phyloP scores from a whole-genome alignment of 2,797 vertebrate species.

The Protosalanx chinensis region DNA sequence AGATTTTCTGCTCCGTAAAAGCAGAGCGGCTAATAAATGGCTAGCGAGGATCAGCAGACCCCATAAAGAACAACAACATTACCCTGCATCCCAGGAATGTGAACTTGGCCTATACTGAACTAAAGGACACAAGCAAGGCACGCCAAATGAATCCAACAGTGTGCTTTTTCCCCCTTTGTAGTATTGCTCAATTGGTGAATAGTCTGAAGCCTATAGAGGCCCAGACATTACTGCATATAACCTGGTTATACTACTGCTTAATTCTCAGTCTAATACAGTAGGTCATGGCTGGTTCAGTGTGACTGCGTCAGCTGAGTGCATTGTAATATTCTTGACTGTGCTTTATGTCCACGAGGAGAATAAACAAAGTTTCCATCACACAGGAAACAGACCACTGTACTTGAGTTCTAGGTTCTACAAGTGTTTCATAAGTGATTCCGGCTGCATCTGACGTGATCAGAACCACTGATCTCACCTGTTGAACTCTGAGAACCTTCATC shows the following conservation, averaged over 20 bases:
- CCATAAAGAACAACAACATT: conserved; percentile 73
- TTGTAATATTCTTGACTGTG: neutral
- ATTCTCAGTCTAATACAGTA: neutral
- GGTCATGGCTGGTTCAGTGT: conserved; percentile 14
- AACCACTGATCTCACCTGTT: neutral
- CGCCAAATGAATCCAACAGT: conserved; percentile 42
- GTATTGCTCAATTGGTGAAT: conserved; percentile 13
- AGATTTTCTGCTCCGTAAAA: conserved; percentile 67
- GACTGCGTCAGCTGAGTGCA: conserved; percentile 16
- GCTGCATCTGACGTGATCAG: neutral
- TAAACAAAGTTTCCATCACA: no score
- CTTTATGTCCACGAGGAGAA: no score
- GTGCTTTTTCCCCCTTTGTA: conserved; percentile 31
- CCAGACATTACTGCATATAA: neutral
- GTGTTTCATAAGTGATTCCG: neutral
- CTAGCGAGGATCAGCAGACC: conserved; percentile 69
- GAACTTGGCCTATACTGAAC: conserved; percentile 67
- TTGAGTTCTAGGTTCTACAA: neutral
- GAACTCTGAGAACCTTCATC: neutral
- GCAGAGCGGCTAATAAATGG: conserved; percentile 67
- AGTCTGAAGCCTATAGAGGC: neutral
- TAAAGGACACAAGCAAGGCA: conserved; percentile 53
- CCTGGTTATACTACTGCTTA: neutral
- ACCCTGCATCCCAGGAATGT: conserved; percentile 72
- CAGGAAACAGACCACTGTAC: neutral